These are phyloP conservation scores for Pteria penguin DNA, from an alignment of 2,888 invertebrate genomes.

Conservation along the genomic window DNA sequence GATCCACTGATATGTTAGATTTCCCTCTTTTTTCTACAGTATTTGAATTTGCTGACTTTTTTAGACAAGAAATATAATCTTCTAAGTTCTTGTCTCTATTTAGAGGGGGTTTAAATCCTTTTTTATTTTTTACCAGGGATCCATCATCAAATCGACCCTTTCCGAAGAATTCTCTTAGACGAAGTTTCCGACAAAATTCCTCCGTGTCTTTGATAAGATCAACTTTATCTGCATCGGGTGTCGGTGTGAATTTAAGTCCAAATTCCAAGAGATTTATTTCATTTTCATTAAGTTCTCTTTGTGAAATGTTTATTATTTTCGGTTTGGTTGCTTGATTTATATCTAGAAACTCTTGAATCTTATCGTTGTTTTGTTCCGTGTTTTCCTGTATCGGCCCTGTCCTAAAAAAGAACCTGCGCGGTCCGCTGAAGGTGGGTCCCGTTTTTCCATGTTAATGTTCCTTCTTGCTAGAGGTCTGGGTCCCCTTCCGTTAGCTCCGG, in stretches of 20 bases:
- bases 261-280: too few species aligned
- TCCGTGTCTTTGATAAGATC: conserved; percentile 9
- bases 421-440: neutral
- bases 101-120: too few species aligned
- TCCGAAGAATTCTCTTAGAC: neutral
- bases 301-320: conserved; percentile 7
- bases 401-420: neutral
- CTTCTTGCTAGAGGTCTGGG: neutral
- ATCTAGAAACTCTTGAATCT: conserved; percentile 4
- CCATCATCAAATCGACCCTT: neutral
- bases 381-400: neutral
- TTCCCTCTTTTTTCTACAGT: too few species aligned
- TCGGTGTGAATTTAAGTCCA: conserved; percentile 16
- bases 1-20: too few species aligned
- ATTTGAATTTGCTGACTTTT: conserved; percentile 1
- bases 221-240: conserved; percentile 5
- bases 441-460: neutral
- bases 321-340: neutral
- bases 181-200: conserved; percentile 13
- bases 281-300: neutral
- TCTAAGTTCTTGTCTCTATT: too few species aligned
- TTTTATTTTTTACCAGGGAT: neutral
- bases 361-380: neutral
- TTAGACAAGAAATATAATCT: neutral
- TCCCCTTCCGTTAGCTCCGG: neutral